phyloP scores from a whole-genome alignment of 2,113 vertebrate species.

The Caloenas nicobarica region DNA sequence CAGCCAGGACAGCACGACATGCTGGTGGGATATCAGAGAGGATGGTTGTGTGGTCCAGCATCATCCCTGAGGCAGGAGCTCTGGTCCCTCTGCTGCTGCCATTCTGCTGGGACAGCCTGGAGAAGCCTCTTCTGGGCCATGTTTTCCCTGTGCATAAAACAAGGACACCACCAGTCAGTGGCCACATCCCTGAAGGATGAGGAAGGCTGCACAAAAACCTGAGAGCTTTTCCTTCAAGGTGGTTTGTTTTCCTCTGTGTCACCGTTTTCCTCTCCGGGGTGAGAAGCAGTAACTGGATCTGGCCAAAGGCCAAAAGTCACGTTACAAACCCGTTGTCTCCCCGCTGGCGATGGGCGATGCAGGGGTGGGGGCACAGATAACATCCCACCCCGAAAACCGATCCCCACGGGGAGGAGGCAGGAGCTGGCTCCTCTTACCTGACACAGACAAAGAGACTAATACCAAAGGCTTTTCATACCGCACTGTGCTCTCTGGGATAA shows the following conservation, averaged over 20 bases:
- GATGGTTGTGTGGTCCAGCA: neutral
- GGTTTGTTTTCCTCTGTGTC: neutral
- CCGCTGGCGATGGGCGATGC: fast-evolving
- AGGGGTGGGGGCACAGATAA: neutral
- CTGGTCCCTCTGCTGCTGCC: neutral
- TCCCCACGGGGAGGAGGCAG: neutral
- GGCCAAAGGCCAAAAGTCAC: neutral
- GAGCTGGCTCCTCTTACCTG: slow-evolving; percentile 1
- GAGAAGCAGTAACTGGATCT: neutral
- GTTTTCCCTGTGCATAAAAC: neutral
- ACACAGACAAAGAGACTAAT: neutral
- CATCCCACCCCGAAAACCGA: neutral
- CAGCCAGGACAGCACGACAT: too few relatives aligned
- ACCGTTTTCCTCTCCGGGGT: neutral
- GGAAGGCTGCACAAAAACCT: neutral
- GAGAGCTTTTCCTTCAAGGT: neutral
- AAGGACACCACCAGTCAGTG: fast-evolving
- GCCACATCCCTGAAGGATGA: neutral
- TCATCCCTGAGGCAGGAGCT: neutral
- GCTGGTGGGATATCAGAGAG: neutral
- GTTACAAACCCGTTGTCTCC: neutral
- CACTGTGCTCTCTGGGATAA: neutral
- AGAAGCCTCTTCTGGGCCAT: neutral
- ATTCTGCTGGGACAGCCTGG: too few relatives aligned
- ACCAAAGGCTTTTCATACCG: neutral